phyloP scores from a whole-genome alignment of 2,888 invertebrate genomes.

The Barypeithes pellucidus region DNA sequence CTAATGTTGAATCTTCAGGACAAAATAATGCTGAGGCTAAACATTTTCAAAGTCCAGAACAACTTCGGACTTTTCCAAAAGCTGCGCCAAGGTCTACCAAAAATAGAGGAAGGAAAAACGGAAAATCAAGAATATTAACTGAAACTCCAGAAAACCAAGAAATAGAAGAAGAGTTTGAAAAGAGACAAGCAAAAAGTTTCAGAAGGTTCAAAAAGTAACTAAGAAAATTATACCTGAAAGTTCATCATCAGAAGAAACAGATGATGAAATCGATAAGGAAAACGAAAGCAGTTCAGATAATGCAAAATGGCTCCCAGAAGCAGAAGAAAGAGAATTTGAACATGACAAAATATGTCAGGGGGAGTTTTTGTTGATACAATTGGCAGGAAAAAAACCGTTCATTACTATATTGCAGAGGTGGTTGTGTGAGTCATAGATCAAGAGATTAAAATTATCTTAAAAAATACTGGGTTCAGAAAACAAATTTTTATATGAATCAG shows the following conservation, averaged over 20 bases:
- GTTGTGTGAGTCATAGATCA: too few relatives aligned
- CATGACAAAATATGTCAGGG: not conserved
- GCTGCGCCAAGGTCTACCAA: not conserved
- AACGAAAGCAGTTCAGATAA: not conserved
- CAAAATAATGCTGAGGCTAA: too few relatives aligned
- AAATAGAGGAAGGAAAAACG: not conserved
- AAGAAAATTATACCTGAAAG: not conserved
- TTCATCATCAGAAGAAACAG: conserved; percentile 2
- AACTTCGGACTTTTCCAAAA: not conserved
- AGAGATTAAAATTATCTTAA: too few relatives aligned
- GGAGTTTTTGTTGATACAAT: not conserved
- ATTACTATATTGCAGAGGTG: too few relatives aligned
- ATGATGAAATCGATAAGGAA: not conserved
- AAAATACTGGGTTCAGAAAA: too few relatives aligned
- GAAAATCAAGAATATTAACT: not conserved
- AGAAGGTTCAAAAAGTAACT: not conserved
- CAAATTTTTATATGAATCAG: too few relatives aligned
- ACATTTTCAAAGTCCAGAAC: not conserved
- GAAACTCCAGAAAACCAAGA: not conserved
- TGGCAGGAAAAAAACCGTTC: too few relatives aligned
- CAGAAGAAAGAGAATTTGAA: not conserved
- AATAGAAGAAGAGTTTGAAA: not conserved
- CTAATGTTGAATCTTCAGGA: too few relatives aligned
- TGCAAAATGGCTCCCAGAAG: not conserved
- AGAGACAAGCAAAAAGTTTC: not conserved